Evolutionary conservation across 53 echinoderm and acorn worm genomes (phyloP), one percentile per base, ranked within the genome.

Genomic region (Crossaster papposus): DNA sequence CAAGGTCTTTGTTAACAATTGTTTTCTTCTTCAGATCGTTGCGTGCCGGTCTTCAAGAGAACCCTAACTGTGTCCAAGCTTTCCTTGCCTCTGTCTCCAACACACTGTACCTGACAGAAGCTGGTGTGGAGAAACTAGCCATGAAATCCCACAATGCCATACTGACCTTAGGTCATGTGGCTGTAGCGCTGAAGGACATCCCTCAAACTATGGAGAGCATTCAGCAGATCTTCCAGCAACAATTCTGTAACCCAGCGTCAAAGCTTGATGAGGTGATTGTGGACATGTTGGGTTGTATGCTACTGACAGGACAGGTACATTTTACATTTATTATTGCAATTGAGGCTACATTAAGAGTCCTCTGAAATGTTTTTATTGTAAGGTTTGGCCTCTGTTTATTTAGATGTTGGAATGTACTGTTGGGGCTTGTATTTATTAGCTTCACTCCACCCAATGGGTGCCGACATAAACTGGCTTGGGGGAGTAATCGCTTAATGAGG

Each of bases 231-330:
- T 94, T 97, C 76, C 98, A 96, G 86, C 98, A 97, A 80, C 79
- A 93, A 65, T 97, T 97, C 64, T 94, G 95, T 34, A 94, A 90
- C 33, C 98, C 98, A 7, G 93, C 95, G 9, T 96, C 98, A 4
- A 82, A 90, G 50, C 85, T 97, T 14, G 98, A 97, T 54, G 93
- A 93, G 34, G 83, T 93, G 26, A 97, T 97, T 54, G 98, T 97
- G 29, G 98, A 97, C 53, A 97, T 97, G 98, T 86, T 96, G 77
- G 98, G 98, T 18, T 97, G 95, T 54, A 94, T 97, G 94, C 93
- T 95, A 22, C 94, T 97, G 0, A 92, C 95, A 44, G 97, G 93
- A 51, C 80, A 92, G 90, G 97, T 97, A 82, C 88, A 89, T 22
- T 0, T 36, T 34, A 14, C 79, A 50, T 11, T 51, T 18, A 44